These are phyloP conservation scores for Drosophila ezoana DNA, from an alignment of 2,888 invertebrate genomes.

Conservation along the genomic window DNA sequence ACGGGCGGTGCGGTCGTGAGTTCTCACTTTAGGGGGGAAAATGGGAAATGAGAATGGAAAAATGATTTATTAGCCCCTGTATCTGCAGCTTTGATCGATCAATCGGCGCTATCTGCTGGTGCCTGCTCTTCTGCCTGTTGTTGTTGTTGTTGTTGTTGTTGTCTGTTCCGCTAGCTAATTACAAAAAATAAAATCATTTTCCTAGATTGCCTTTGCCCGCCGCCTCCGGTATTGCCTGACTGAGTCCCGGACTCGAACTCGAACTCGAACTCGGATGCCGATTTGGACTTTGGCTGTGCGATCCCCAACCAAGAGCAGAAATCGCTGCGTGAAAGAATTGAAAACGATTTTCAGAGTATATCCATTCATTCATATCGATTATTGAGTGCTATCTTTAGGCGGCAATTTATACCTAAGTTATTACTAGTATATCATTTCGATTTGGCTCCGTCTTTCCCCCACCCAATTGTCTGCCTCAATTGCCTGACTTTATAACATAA, in stretches of 20 bases:
- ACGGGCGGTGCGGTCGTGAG: constrained; percentile 73
- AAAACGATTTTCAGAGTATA: constrained; percentile 24
- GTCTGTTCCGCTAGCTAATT: constrained; percentile 61
- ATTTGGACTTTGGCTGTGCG: background rate
- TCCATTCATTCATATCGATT: constrained; percentile 47
- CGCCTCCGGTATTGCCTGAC: constrained; percentile 21
- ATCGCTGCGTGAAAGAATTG: constrained; percentile 29
- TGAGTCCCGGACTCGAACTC: background rate
- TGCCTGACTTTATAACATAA: constrained; percentile 74
- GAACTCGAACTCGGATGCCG: background rate
- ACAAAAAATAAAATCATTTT: constrained; percentile 55
- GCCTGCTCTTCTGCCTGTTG: constrained; percentile 21
- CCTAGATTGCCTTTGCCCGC: constrained; percentile 11
- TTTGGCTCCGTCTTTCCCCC: background rate
- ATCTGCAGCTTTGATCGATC: constrained; percentile 73
- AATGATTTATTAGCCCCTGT: constrained; percentile 69
- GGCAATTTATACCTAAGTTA: constrained; percentile 22
- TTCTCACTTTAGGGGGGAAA: constrained; percentile 67
- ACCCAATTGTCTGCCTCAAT: constrained; percentile 3
- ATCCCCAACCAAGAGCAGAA: constrained; percentile 18
- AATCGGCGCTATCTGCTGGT: constrained; percentile 74
- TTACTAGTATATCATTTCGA: constrained; percentile 23
- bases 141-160: constrained; percentile 22
- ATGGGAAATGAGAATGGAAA: constrained; percentile 63
- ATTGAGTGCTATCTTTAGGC: constrained; percentile 43